Evolutionary conservation across 2,888 invertebrate genomes (phyloP).

Genomic region (Zele albiditarsus): DNA sequence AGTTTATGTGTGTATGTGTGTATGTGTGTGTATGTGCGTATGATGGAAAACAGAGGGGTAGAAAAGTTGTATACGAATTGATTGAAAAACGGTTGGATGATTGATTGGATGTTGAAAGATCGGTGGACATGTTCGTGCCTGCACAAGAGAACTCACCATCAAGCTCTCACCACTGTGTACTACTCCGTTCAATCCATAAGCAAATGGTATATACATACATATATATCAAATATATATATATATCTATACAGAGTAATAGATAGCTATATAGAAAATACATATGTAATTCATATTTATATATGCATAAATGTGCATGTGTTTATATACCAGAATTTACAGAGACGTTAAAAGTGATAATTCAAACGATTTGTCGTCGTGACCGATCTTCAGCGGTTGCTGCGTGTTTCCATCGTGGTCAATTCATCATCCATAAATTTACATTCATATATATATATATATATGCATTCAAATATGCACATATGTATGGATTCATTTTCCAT

Average conservation of each 20-base stretch:
- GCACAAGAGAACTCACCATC: not conserved
- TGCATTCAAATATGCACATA: not conserved
- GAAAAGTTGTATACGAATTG: conserved; percentile 28
- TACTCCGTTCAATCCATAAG: not conserved
- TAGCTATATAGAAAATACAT: conserved; percentile 8
- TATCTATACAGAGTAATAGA: conserved; percentile 14
- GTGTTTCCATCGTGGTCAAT: conserved; percentile 13
- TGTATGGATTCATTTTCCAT: not conserved
- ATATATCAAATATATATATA: not conserved
- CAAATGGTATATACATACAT: not conserved
- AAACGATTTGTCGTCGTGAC: conserved; percentile 41
- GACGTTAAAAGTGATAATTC: conserved; percentile 37
- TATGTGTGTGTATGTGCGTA: conserved; percentile 2
- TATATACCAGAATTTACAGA: not conserved
- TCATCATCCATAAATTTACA: conserved; percentile 28
- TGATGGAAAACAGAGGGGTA: conserved; percentile 9
- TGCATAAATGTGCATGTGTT: not conserved
- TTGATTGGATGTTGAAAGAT: conserved; percentile 41
- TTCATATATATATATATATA: not conserved
- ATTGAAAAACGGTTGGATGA: conserved; percentile 38
- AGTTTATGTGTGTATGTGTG: not conserved
- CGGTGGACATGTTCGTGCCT: conserved; percentile 7
- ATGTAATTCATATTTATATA: not conserved
- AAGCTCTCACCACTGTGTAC: conserved; percentile 8
- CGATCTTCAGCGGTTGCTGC: conserved; percentile 29